Percentiles rank a stretch among this genome's conserved stretches.
Conservation (phyloP, 2,888 invertebrate species). For the Cacoxenus indagator region DNA sequence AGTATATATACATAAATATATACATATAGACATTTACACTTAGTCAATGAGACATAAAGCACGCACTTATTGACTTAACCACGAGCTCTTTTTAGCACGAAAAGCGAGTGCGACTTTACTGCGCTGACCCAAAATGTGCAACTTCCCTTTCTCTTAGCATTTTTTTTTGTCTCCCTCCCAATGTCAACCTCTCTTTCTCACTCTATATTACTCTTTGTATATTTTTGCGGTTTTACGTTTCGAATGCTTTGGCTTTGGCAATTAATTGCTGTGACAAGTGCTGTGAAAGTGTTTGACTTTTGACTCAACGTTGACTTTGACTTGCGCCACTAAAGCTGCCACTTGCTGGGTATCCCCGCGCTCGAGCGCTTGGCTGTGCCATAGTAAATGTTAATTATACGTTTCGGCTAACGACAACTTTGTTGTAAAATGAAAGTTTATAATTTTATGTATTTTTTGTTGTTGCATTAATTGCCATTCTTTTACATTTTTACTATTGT, state of each 20-base stretch:
- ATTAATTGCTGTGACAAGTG: constrained; percentile 5
- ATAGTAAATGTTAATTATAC: constrained; percentile 8
- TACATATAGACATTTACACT: not conserved
- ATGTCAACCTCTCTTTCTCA: not conserved
- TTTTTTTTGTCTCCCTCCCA: not conserved
- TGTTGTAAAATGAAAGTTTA: not conserved
- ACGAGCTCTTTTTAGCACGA: constrained; percentile 7
- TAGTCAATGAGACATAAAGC: not conserved
- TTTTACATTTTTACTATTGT: not conserved
- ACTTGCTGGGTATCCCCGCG: not conserved
- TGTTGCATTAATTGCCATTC: not conserved
- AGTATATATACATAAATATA: not conserved
- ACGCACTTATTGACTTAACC: constrained; percentile 19
- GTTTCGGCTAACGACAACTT: not conserved
- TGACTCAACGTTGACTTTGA: constrained; percentile 6
- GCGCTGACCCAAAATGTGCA: constrained; percentile 10
- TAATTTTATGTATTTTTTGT: not conserved
- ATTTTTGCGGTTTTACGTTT: not conserved
- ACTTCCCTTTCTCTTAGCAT: not conserved
- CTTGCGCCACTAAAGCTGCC: not conserved
- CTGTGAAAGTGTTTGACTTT: constrained; percentile 18
- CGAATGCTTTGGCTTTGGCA: not conserved
- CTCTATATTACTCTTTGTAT: not conserved
- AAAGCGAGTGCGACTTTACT: not conserved
- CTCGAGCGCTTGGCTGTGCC: not conserved